These are phyloP conservation scores for Schizotus pectinicornis DNA, from an alignment of 2,888 invertebrate species.

Conservation along the genomic window DNA sequence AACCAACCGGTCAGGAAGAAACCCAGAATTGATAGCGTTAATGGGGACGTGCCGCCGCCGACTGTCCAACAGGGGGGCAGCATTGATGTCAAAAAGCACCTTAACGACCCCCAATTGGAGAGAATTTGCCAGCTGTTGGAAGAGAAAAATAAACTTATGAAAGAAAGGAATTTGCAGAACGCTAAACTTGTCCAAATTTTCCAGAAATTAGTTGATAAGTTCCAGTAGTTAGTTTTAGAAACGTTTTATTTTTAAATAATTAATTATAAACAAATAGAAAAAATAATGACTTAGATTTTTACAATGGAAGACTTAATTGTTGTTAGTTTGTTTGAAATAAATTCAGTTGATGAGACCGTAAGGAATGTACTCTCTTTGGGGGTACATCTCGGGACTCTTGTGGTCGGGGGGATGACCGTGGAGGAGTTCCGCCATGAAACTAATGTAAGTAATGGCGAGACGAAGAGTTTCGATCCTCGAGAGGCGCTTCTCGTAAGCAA, in stretches of 20 bases:
- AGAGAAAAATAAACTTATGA: background rate
- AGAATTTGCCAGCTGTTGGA: background rate
- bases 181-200: background rate
- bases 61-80: no score
- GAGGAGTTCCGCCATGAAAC: conserved; percentile 92
- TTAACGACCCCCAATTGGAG: background rate
- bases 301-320: conserved; percentile 39
- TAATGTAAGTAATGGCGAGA: conserved; percentile 94
- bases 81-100: background rate
- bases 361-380: conserved; percentile 59
- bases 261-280: background rate
- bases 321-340: background rate
- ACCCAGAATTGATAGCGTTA: background rate
- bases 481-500: conserved; percentile 94
- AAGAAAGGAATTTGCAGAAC: background rate
- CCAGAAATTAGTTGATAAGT: background rate
- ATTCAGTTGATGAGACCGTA: conserved; percentile 56
- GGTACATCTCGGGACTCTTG: conserved; percentile 53
- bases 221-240: no score
- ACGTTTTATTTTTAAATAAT: background rate
- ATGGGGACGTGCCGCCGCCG: no score
- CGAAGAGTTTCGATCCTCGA: conserved; percentile 95
- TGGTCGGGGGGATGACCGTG: conserved; percentile 62
- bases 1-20: background rate
- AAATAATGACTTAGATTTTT: background rate